Evolutionary conservation across 2,113 vertebrate species (phyloP).

Genomic region (Antechinus stuartii): DNA sequence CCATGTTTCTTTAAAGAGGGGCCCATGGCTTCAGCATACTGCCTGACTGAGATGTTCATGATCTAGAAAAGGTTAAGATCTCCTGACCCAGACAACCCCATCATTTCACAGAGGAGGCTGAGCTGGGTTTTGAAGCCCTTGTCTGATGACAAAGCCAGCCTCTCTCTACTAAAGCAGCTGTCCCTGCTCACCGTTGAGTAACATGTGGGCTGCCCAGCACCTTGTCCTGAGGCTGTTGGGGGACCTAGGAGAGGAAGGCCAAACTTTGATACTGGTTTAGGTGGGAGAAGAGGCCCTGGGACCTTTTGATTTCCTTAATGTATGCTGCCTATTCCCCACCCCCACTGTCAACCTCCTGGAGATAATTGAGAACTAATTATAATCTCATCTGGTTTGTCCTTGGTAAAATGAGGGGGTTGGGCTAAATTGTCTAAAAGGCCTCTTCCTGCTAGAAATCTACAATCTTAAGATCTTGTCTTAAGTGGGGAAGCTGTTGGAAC

Average conservation of each 20-base stretch:
- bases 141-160: not conserved
- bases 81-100: not conserved
- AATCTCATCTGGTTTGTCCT: not conserved
- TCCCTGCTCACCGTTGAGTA: not conserved
- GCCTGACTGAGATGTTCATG: not conserved
- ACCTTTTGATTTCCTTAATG: not conserved
- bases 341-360: constrained; percentile 5
- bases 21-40: not conserved
- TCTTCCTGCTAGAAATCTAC: not conserved
- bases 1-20: not conserved
- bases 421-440: not conserved
- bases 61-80: not conserved
- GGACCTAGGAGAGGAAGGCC: not conserved
- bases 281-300: not conserved
- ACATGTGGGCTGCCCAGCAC: not conserved
- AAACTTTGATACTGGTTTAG: not conserved
- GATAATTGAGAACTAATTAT: constrained; percentile 5
- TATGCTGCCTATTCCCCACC: not conserved
- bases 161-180: not conserved
- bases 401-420: not conserved
- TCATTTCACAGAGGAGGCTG: not conserved
- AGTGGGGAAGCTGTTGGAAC: not conserved
- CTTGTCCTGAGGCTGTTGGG: not conserved
- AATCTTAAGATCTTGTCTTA: not conserved
- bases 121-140: not conserved